Evolutionary conservation across 2,797 vertebrate species (phyloP).

Genomic region (Molothrus aeneus): DNA sequence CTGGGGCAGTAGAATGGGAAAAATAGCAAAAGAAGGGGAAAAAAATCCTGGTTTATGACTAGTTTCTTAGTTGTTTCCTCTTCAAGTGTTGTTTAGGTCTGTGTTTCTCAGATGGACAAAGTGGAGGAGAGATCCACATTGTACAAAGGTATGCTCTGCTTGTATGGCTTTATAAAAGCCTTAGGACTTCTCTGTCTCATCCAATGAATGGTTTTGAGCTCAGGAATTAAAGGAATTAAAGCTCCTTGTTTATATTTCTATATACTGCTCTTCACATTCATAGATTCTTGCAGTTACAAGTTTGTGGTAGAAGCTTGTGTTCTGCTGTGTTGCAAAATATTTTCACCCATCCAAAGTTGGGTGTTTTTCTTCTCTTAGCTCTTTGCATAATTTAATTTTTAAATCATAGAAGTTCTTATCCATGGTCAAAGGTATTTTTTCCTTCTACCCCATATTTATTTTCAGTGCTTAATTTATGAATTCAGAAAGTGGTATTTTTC

Average conservation of each 20-base stretch:
- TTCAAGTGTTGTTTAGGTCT: not conserved
- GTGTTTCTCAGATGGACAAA: not conserved
- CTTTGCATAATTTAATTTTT: not conserved
- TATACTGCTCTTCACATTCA: not conserved
- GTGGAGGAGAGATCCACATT: not conserved
- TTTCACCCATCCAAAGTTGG: not conserved
- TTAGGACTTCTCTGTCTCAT: not conserved
- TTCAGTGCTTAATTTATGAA: not conserved
- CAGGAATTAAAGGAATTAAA: not conserved
- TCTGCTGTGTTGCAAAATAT: not conserved
- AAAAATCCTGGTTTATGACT: not conserved
- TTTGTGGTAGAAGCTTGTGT: not conserved
- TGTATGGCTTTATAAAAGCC: not conserved
- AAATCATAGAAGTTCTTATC: not conserved
- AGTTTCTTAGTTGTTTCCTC: not conserved
- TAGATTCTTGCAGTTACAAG: not conserved
- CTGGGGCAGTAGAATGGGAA: not conserved
- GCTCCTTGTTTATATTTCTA: not conserved
- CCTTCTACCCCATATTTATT: not conserved
- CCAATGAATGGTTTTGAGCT: not conserved
- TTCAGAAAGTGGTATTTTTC: not conserved
- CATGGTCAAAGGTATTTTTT: not conserved
- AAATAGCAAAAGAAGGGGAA: not conserved
- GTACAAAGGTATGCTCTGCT: not conserved
- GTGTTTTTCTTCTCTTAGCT: not conserved